Base-by-base conservation (phyloP, 2,888 invertebrate genomes). In the Nemurella pictetii region DNA sequence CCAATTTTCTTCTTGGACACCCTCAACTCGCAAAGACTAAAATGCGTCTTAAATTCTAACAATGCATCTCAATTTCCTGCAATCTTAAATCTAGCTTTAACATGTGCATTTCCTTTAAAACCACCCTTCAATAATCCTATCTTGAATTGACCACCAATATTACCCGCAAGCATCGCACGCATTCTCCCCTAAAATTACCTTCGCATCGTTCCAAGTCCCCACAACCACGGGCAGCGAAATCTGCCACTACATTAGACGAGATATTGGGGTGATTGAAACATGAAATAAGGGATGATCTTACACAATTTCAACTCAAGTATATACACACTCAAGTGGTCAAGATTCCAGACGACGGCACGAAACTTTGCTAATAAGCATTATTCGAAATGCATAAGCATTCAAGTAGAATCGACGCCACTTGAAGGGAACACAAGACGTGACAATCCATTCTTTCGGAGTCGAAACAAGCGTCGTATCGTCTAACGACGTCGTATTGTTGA, bases 401-500 rank as follows among this genome's bases (percentile, higher is more conserved):
- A 55, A 55, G 5, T n/a, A 75, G 27, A 25, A 3, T 75, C 75
- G 28, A 75, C 4, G 26, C 78, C 78, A 78, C 78, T 78, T 27
- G 78, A 78, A 15, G 25, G 25, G 28, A 78, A 28, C 28, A 27
- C 3, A 78, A 78, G 78, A 78, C 78, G 78, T 78, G 78, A 78
- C 78, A 78, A 78, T 78, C 78, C 78, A 28, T 29, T 29, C 30
- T 3, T 78, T 1, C 15, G 28, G n/a, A 12, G 28, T 7, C 28
- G 77, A 27, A 77, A 27, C 27, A 4, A 25, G 15, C 26, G 20
- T 74, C 77, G 28, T 5, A 4, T 7, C 55, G 55, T 20, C 82
- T 82, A 82, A 82, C 72, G 82, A 82, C 72, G 82, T 35, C 5
- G 29, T 3, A 78, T 82, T 82, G 82, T 82, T 20, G 72, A 82